phyloP scores from a whole-genome alignment of 2,113 vertebrate genomes.

The Megaleporinus macrocephalus region DNA sequence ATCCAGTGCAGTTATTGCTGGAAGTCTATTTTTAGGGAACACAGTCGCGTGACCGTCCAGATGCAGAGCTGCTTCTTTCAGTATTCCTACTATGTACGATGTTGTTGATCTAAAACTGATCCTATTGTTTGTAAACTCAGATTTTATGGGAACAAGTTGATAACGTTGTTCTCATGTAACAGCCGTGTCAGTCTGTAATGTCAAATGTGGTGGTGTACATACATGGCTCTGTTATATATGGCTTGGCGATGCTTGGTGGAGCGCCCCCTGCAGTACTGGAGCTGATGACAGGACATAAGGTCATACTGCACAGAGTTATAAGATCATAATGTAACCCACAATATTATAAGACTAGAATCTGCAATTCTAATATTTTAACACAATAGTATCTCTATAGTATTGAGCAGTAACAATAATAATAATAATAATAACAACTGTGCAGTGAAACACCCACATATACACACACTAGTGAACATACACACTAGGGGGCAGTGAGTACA shows the following conservation, averaged over 20 bases:
- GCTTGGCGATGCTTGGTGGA: too few species aligned
- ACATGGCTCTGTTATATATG: too few species aligned
- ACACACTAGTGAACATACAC: too few species aligned
- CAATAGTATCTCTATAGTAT: too few species aligned
- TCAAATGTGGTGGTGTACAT: not conserved
- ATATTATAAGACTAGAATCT: too few species aligned
- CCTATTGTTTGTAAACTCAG: not conserved
- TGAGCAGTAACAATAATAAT: too few species aligned
- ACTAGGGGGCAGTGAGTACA: too few species aligned
- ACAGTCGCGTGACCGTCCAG: not conserved
- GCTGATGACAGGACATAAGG: not conserved
- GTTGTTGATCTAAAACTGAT: not conserved
- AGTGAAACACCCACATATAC: too few species aligned
- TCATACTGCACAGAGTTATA: too few species aligned
- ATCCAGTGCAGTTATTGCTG: slow-evolving; percentile 4
- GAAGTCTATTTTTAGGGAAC: not conserved
- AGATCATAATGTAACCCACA: too few species aligned
- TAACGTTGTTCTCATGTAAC: not conserved
- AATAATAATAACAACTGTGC: too few species aligned
- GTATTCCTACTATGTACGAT: not conserved
- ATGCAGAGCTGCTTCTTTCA: not conserved
- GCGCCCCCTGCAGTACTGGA: not conserved
- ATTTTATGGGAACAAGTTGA: not conserved
- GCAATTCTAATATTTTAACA: too few species aligned
- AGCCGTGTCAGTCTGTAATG: not conserved